Percentiles rank a stretch among this genome's conserved stretches.
phyloP scores from a whole-genome alignment of 2,888 invertebrate genomes.

The Griposia aprilina region DNA sequence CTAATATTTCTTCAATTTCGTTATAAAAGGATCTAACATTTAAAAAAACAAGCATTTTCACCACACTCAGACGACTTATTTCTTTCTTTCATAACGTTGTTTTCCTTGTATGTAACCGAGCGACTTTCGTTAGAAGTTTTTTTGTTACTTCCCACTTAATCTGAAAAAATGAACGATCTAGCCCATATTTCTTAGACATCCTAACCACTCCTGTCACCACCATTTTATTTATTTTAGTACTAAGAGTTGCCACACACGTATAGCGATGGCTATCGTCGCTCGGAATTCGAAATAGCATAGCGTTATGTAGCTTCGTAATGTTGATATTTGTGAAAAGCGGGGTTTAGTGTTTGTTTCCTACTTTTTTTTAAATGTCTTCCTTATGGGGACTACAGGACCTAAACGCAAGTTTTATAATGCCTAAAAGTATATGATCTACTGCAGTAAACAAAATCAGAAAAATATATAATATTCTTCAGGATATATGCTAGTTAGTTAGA shows the following conservation, averaged over 20 bases:
- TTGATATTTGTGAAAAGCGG: not conserved
- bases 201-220: constrained; percentile 21
- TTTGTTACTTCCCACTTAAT: constrained; percentile 10
- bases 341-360: not conserved
- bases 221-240: constrained; percentile 37
- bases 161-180: constrained; percentile 15
- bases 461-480: too few species aligned
- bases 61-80: not conserved
- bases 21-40: not conserved
- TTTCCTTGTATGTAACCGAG: not conserved
- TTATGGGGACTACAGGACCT: too few species aligned
- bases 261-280: not conserved
- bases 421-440: too few species aligned
- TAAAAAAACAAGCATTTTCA: too few species aligned
- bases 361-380: not conserved
- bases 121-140: not conserved
- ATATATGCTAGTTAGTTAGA: too few species aligned
- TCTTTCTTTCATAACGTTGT: not conserved
- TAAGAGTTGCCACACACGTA: constrained; percentile 21
- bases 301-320: not conserved
- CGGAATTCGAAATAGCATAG: constrained; percentile 24
- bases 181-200: constrained; percentile 11
- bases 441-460: too few species aligned
- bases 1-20: too few species aligned
- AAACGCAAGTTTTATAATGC: too few species aligned